Conservation (phyloP, 1,140 invertebrate genomes). For the Sarcophaga peregrina region DNA sequence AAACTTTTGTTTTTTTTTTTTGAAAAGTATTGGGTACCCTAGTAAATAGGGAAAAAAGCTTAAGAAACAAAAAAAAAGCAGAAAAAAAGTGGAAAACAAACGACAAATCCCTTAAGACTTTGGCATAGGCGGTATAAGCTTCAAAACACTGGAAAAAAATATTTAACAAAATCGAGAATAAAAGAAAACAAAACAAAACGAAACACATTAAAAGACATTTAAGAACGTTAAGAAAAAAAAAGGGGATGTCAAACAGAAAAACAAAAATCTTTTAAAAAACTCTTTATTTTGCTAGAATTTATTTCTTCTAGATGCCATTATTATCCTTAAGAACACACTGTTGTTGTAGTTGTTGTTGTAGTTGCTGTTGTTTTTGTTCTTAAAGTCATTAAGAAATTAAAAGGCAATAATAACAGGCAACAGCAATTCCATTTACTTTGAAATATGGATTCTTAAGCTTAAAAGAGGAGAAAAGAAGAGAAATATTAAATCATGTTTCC, state of each 20-base stretch:
- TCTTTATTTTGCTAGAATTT: neutral
- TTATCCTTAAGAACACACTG: neutral
- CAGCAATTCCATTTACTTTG: no score
- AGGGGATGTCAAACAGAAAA: slow-evolving; percentile 13
- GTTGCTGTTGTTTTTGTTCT: neutral
- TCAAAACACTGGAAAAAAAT: no score
- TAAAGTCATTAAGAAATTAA: slow-evolving; percentile 14
- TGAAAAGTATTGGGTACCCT: slow-evolving; percentile 20
- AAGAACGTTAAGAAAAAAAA: neutral
- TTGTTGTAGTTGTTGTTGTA: neutral
- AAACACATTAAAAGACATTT: neutral
- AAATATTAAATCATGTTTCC: no score
- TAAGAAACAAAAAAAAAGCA: neutral
- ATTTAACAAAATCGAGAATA: no score
- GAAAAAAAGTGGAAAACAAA: neutral
- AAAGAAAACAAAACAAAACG: neutral
- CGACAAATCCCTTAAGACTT: slow-evolving; percentile 5
- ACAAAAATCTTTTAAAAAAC: neutral
- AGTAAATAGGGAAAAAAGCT: no score
- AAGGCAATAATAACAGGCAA: neutral
- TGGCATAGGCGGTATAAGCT: neutral
- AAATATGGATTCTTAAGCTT: no score
- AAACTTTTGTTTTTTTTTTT: neutral
- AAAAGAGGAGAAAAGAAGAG: no score
- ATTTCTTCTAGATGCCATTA: neutral